Base-by-base conservation (phyloP, 2,113 vertebrate genomes). In the Epinephelus lanceolatus region DNA sequence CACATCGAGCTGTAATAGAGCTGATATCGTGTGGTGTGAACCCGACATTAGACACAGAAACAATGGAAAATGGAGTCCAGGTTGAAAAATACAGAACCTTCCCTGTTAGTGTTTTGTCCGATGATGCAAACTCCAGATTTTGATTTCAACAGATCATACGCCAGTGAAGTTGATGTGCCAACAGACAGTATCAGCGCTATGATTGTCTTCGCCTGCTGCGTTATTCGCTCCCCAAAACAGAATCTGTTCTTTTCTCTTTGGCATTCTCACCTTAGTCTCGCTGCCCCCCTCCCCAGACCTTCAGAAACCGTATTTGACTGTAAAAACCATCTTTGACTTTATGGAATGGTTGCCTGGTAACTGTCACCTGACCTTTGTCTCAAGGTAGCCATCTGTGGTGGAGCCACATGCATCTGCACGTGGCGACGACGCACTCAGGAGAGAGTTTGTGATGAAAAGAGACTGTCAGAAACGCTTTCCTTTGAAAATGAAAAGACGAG, bases 281-380 rank as follows among this genome's bases (percentile, higher is more conserved):
- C 8, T 5, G 15, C 21, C 8, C 13, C 21, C 56, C 11, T 37
- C 37, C 0, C 30, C 21, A 57, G 51, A 52, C 30, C 56, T 53
- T 88, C 11, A 47, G 21, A 80, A 77, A 47, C 17, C 5, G 19
- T 56, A 52, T 45, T 65, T 1, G 8, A 56, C 51, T 72, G 56
- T 33, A 72, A 59, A 10, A 71, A 37, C 25, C 0, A 5, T 27
- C 42, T 78, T 33, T 33, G 62, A 33, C 70, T 76, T 45, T 2
- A 27, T 57, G 49, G 4, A 59, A 37, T 2, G 23, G 88, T 90
- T 87, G 89, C 80, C 71, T 68, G 65, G 84, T 30, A 91, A 91
- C 87, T 40, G 77, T 52, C 59, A 76, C 18, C 18, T 81, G 68
- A 81, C 69, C 60, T 79, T 75, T 76, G 11, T 14, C 2, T 30